Base-by-base conservation (phyloP, 2,113 vertebrate species). In the Poicephalus gulielmi region DNA sequence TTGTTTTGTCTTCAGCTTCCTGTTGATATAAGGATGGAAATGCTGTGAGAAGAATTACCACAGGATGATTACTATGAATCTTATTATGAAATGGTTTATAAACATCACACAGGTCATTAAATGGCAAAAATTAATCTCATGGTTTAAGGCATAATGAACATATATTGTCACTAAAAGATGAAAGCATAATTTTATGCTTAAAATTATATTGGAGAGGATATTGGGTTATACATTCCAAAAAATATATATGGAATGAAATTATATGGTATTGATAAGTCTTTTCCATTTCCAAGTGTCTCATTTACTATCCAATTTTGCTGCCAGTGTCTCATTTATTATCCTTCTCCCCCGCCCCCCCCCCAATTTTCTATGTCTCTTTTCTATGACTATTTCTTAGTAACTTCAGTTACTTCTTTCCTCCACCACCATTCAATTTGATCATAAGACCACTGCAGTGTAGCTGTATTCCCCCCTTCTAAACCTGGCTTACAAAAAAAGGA, bases 261-360 rank as follows among this genome's bases (percentile, higher is more conserved):
- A 15, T 52, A 59, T 14, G 14, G 10, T 37, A 74, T 52, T 70
- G 25, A 55, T 64, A 49, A 14, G 15, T 55, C 41, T 88, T 80
- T 92, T 28, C 52, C 28, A 44, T 81, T 86, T 92, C 73, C 24
- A 64, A 19, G 12, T 81, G 25, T 55, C n/a, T 83, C 1, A 0
- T 70, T 80, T 88, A n/a, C 20, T 23, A 80, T 16, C 13, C 11
- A 75, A 4, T 68, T 90, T 88, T 91, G 15, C 20, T 86, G 16
- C 53, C 55, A 74, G 17, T 52, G 11, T 62, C 41, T 76, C 13
- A 5, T 68, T 85, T 81, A 0, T 80, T 37, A 63, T 76, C 5
- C 22, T 68, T 5, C 3, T 2, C 12, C 12, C 12, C 9, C 7
- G 8, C 8, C 27, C 2, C 4, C 6, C 0, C 3, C 1, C 9